Percentiles rank a stretch among this genome's conserved stretches.
Conservation (phyloP, 2,797 vertebrate species). For the Mus minutoides region DNA sequence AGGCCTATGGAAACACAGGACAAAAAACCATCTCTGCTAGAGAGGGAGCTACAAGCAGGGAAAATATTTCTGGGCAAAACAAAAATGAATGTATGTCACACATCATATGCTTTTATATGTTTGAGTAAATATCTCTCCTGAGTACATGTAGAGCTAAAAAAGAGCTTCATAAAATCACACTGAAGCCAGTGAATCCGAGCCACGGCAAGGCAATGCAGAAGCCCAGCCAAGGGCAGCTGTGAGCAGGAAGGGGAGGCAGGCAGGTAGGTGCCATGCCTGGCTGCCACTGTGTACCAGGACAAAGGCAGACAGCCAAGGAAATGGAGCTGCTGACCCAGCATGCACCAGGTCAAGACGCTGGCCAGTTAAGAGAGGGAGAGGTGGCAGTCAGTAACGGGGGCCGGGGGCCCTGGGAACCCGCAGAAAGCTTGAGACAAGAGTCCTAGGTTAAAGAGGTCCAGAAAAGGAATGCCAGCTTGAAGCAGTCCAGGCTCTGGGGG, state of each 20-base stretch:
- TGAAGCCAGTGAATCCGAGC: neutral
- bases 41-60: neutral
- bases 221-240: neutral
- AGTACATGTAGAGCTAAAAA: neutral
- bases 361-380: neutral
- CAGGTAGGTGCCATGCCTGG: neutral
- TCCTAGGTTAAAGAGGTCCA: neutral
- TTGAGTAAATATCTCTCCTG: conserved; percentile 33
- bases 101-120: neutral
- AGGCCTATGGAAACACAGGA: neutral
- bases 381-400: neutral
- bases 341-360: neutral
- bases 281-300: neutral
- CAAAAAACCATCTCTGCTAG: neutral
- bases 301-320: conserved; percentile 51
- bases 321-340: neutral
- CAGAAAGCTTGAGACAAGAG: neutral
- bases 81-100: neutral
- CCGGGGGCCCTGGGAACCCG: neutral
- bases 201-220: neutral
- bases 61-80: conserved; percentile 50
- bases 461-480: neutral
- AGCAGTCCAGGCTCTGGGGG: neutral
- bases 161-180: neutral
- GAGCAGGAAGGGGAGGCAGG: neutral